Percentiles rank a stretch among this genome's conserved stretches.
phyloP scores from a whole-genome alignment of 2,797 vertebrate species.

The Pelobates cultripes region DNA sequence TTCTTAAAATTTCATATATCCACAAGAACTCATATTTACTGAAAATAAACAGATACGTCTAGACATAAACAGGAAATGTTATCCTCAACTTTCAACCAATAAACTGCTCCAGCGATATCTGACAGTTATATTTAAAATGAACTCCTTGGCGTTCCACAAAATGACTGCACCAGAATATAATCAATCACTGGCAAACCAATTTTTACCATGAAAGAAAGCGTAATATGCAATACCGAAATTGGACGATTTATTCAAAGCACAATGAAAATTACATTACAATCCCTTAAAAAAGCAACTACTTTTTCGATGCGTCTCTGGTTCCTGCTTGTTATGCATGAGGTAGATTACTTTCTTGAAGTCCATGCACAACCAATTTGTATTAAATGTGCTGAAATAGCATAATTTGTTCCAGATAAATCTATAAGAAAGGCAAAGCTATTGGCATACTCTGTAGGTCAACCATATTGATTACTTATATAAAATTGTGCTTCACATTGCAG shows the following conservation, averaged over 20 bases:
- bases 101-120: not conserved
- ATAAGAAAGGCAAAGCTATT: constrained; percentile 1
- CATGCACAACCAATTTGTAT: constrained; percentile 1
- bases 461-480: constrained; percentile 3
- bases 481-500: not conserved
- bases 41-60: too few relatives aligned
- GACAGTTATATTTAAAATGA: not conserved
- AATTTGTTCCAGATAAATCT: constrained; percentile 2
- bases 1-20: too few relatives aligned
- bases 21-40: too few relatives aligned
- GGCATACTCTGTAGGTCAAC: not conserved
- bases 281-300: not conserved
- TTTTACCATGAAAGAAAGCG: not conserved
- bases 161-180: not conserved
- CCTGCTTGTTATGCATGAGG: not conserved
- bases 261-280: not conserved
- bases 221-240: not conserved
- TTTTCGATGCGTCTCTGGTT: not conserved
- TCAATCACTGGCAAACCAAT: not conserved
- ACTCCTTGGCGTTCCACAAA: not conserved
- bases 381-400: constrained; percentile 10
- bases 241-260: not conserved
- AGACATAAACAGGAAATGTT: too few relatives aligned
- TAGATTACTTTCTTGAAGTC: constrained; percentile 9
- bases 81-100: not conserved